Evolutionary conservation across 2,113 vertebrate genomes (phyloP).

Genomic region (Xyrauchen texanus): DNA sequence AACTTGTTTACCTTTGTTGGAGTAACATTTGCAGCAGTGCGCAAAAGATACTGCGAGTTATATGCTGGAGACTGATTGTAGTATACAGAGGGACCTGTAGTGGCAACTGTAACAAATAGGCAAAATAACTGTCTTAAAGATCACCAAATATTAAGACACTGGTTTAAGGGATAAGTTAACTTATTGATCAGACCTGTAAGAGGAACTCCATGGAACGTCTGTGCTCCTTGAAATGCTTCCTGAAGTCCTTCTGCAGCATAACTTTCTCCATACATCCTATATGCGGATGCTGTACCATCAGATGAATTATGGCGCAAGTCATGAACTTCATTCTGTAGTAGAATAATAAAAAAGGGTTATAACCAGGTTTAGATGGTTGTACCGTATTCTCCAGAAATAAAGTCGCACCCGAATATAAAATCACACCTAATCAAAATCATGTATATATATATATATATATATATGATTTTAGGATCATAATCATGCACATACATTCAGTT

Average conservation of each 20-base stretch:
- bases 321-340: constrained; percentile 89
- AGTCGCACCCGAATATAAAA: too few relatives aligned
- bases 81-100: constrained; percentile 86
- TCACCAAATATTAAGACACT: neutral
- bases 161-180: neutral
- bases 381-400: too few relatives aligned
- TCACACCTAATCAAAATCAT: too few relatives aligned
- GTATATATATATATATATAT: too few relatives aligned
- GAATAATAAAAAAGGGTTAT: neutral
- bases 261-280: constrained; percentile 82
- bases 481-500: too few relatives aligned
- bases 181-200: constrained; percentile 79
- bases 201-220: constrained; percentile 86
- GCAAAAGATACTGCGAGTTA: constrained; percentile 92
- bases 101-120: constrained; percentile 78
- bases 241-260: constrained; percentile 82
- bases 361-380: too few relatives aligned
- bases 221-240: constrained; percentile 84
- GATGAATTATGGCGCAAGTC: constrained; percentile 85
- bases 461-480: too few relatives aligned
- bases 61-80: constrained; percentile 93
- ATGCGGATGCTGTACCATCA: constrained; percentile 75
- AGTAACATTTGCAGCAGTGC: constrained; percentile 88
- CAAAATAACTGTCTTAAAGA: neutral
- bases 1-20: constrained; percentile 86